Base-by-base conservation (phyloP, 1,140 invertebrate species). In the Globodera rostochiensis region DNA sequence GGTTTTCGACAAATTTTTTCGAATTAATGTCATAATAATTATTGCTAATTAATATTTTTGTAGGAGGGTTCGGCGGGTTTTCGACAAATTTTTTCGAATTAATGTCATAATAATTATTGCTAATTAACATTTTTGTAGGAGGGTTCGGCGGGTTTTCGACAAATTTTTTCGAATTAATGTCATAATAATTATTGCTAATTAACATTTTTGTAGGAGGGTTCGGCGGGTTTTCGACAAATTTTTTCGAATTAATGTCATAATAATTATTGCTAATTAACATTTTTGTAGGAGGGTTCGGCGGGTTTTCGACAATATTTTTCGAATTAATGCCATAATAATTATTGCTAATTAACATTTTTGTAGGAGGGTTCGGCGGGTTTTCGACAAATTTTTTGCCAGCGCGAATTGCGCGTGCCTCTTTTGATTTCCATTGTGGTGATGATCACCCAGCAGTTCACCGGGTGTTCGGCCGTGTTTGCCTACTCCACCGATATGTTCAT, bases 371-470 rank as follows among this genome's bases (percentile, higher is more conserved):
- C 25, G 25, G 25, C 25, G 25, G 25, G 25, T 25, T 25, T 25
- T 25, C 25, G 25, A 25, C 83, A 90, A 73, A 74, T 90, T 9
- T 87, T 90, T 77, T 83, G 76, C 13, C 71, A 80, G 9, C 71
- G 46, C 47, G 79, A 84, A 6, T 75, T 90, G 5, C 76, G 88
- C 67, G 74, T 87, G 11, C 87, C 88, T 5, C 67, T 88, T 15
- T 64, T 79, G 13, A 84, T 87, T 3, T 84, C 88, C 13, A 80
- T 88, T 21, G 19, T 88, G 13, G 88, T 89, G 13, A 89, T 89
- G 88, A 80, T 89, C 50, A 87, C 88, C n/a, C 88, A 89, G 70
- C 88, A 89, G 79, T 89, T 89, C 74, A 89, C 88, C 19, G 88
- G 88, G 50, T 89, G 88, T 70, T 85, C 85, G 4, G 87, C 88